Conservation (phyloP, 2,888 invertebrate species). For the Clostera curtula region DNA sequence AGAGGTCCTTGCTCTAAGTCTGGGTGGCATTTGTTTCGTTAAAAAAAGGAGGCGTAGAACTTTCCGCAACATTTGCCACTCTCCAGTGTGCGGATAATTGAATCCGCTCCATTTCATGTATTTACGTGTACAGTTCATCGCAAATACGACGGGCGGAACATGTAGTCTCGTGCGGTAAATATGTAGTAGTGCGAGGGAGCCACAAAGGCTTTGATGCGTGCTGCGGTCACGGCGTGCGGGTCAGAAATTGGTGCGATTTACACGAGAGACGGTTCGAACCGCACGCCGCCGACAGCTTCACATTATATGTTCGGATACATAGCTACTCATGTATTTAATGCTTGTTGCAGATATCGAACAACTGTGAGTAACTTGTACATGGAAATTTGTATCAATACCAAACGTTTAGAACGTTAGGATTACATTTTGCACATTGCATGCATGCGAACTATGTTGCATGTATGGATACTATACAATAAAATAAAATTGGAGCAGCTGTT, state of each 20-base stretch:
- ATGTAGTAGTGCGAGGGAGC: constrained; percentile 38
- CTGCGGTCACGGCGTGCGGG: constrained; percentile 60
- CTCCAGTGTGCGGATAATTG: background rate
- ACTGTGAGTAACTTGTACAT: no score
- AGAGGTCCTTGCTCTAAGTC: no score
- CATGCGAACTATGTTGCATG: no score
- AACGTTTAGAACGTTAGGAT: no score
- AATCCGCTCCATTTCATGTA: constrained; percentile 24
- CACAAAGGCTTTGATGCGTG: constrained; percentile 68
- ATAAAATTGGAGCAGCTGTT: no score
- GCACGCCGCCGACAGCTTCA: constrained; percentile 20
- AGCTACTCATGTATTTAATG: constrained; percentile 10
- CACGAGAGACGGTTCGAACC: constrained; percentile 42
- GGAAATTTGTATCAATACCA: no score
- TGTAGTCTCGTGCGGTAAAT: constrained; percentile 37
- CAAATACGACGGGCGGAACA: constrained; percentile 25
- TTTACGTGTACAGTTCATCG: constrained; percentile 28
- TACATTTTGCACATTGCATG: no score
- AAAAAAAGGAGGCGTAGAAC: no score
- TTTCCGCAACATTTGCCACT: no score
- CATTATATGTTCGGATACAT: constrained; percentile 11
- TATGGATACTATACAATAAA: no score
- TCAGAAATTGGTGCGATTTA: constrained; percentile 64
- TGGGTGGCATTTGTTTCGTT: no score
- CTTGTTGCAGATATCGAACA: no score